Conservation (phyloP, 2,888 invertebrate species). For the Drosophila merina region DNA sequence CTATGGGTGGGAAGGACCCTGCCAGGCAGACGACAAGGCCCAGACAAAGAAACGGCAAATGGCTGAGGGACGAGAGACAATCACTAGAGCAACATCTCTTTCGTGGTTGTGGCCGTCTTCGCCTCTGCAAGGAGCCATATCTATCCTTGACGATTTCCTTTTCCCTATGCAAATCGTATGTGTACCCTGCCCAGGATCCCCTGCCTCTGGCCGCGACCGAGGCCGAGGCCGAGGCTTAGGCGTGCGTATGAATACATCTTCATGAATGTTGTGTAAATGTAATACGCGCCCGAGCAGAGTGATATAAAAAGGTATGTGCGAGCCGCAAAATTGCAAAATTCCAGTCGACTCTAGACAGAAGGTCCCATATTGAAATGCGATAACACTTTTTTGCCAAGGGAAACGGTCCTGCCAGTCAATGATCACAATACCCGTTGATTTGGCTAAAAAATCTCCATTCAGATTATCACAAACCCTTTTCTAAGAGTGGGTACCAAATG, state of each 20-base stretch:
- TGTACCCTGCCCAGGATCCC: constrained; percentile 43
- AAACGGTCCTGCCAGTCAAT: not conserved
- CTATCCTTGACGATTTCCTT: constrained; percentile 52
- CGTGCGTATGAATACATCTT: constrained; percentile 71
- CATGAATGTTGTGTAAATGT: constrained; percentile 38
- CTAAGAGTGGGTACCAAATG: not conserved
- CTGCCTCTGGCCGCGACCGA: constrained; percentile 23
- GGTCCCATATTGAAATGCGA: constrained; percentile 2
- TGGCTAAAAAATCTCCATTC: not conserved
- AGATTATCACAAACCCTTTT: no score
- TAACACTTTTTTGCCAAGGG: constrained; percentile 1
- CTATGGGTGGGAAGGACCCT: constrained; percentile 22
- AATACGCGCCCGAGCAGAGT: constrained; percentile 49
- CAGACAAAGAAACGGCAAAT: constrained; percentile 65
- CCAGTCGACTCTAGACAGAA: constrained; percentile 32
- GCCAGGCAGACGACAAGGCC: constrained; percentile 48
- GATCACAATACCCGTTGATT: constrained; percentile 13
- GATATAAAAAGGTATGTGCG: constrained; percentile 42
- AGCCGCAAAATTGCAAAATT: constrained; percentile 69
- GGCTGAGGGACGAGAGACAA: constrained; percentile 66
- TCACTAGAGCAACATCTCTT: constrained; percentile 72
- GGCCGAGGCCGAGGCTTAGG: constrained; percentile 40
- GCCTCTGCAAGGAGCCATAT: constrained; percentile 4
- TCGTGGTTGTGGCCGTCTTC: constrained; percentile 40
- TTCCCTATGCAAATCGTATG: constrained; percentile 74